These are phyloP conservation scores for Platynereis dumerilii DNA, from an alignment of 2,888 invertebrate species.

Conservation along the genomic window DNA sequence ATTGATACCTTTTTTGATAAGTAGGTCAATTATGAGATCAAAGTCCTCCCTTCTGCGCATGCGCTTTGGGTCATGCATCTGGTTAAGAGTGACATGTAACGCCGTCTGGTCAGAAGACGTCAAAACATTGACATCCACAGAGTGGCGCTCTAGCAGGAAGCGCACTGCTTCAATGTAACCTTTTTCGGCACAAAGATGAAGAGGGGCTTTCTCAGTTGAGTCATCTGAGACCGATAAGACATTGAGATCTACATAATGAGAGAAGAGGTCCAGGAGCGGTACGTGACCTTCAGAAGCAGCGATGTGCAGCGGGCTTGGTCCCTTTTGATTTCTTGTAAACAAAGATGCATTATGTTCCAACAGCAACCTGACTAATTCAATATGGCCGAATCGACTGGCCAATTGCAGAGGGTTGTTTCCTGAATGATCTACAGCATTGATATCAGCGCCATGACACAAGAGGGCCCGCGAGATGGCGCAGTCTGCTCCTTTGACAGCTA, in stretches of 20 bases:
- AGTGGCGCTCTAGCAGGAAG: constrained; percentile 29
- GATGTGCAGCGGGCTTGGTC: constrained; percentile 32
- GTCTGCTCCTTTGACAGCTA: constrained; percentile 25
- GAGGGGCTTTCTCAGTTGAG: constrained; percentile 21
- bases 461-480: constrained; percentile 24
- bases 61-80: constrained; percentile 25
- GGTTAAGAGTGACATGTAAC: constrained; percentile 23
- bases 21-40: constrained; percentile 22
- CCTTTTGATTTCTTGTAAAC: constrained; percentile 28
- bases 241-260: constrained; percentile 31
- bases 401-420: constrained; percentile 28
- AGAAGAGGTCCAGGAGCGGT: constrained; percentile 31
- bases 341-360: constrained; percentile 30
- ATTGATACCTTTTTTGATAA: constrained; percentile 24
- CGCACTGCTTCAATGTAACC: constrained; percentile 30
- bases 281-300: constrained; percentile 37
- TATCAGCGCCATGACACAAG: constrained; percentile 28
- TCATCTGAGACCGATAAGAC: constrained; percentile 12
- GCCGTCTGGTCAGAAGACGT: constrained; percentile 29
- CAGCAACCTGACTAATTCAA: constrained; percentile 33
- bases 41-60: constrained; percentile 34
- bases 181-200: constrained; percentile 28
- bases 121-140: constrained; percentile 28
- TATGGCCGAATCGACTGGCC: constrained; percentile 32
- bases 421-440: constrained; percentile 13